phyloP scores from a whole-genome alignment of 1,140 invertebrate species.

The Neodiprion pinetum region DNA sequence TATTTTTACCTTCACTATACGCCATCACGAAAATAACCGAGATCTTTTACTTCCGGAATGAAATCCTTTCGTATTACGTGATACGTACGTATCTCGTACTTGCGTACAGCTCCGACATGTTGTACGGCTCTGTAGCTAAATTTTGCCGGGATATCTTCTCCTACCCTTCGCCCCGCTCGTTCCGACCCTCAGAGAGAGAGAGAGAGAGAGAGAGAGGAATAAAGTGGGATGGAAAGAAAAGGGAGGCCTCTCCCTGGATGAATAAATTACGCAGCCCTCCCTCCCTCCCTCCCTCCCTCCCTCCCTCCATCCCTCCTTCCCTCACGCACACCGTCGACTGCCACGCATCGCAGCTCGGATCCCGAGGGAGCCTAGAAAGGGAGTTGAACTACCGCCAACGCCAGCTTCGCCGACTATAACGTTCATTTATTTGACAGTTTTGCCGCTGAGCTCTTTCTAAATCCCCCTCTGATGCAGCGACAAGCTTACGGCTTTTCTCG shows the following conservation, averaged over 20 bases:
- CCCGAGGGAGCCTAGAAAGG: background rate
- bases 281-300: background rate
- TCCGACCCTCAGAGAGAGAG: background rate
- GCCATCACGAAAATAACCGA: no score
- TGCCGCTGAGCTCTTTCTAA: background rate
- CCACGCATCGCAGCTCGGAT: background rate
- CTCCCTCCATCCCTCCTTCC: background rate
- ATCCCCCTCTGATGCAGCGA: background rate
- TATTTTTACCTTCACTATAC: no score
- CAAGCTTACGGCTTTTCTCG: no score
- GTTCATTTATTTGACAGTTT: slow-evolving; percentile 3
- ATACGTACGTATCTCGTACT: no score
- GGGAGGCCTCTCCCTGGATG: background rate
- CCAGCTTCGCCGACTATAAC: slow-evolving; percentile 2
- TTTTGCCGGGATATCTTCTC: background rate
- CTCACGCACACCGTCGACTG: background rate
- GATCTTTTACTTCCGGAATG: no score
- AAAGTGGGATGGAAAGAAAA: background rate
- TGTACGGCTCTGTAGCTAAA: background rate
- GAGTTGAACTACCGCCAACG: background rate
- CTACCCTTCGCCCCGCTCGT: background rate
- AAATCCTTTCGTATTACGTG: no score
- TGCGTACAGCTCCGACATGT: no score
- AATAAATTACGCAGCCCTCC: background rate
- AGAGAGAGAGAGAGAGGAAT: background rate